Base-by-base conservation (phyloP, 2,797 vertebrate species). In the Xenops minutus region DNA sequence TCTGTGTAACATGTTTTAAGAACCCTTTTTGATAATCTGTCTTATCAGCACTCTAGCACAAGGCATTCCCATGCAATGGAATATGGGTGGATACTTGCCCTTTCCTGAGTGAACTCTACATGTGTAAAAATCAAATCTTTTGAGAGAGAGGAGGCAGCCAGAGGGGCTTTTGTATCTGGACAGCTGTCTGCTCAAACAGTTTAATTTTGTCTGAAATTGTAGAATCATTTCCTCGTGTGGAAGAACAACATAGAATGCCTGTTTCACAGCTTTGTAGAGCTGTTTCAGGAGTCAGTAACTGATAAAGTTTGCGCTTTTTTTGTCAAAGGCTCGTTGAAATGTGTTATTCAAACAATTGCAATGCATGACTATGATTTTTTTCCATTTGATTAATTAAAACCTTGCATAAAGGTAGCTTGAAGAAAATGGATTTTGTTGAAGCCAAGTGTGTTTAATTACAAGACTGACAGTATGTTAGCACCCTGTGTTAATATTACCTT, bases 371-470 rank as follows among this genome's bases (percentile, higher is more conserved):
- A 2, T 59, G 26, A 1, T 9, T 75, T 79, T 93, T 52, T 81
- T 46, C 12, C 3, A 19, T 81, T 71, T 71, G 41, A 56, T 73
- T 79, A 58, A 69, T 76, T 83, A 37, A 86, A 81, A 58, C n/a
- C 15, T 86, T 81, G 55, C 72, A 39, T 88, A 37, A 20, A 56
- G 41, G 29, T 46, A 58, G 30, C 54, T 72, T 62, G 62, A 81
- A 68, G 54, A 71, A 91, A 92, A 67, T 18, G 19, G 41, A 34
- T 68, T 80, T 85, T 63, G n/a, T 69, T 90, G 61, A 75, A 85
- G 27, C 37, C 32, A 63, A 72, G 22, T 63, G 36, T 85, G 0
- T 64, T 79, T 69, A 82, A 51, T 82, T 88, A 27, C 30, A 73
- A 18, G 23, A 20, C 29, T 64, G 58, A 32, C n/a, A 89, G 16